Evolutionary conservation across 1,140 invertebrate genomes (phyloP).

Genomic region (Conopomorpha cramerella): DNA sequence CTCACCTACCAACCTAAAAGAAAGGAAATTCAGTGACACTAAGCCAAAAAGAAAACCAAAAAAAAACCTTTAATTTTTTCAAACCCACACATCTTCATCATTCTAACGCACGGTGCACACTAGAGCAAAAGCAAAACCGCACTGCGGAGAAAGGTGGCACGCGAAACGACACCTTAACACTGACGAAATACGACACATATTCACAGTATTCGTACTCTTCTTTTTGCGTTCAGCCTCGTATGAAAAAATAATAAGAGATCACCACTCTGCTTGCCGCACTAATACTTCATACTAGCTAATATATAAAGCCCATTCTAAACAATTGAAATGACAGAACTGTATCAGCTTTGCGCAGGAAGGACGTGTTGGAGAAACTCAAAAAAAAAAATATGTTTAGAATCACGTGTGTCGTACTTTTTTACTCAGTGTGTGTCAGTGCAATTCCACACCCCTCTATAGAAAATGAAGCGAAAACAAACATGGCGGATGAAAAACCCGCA

Average conservation of each 20-base stretch:
- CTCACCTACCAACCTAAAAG: too few species aligned
- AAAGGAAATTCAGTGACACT: too few species aligned
- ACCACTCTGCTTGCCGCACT: conserved; percentile 28
- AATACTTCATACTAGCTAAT: conserved; percentile 39
- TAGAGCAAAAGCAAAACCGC: too few species aligned
- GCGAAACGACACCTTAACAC: conserved; percentile 13
- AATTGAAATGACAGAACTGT: conserved; percentile 39
- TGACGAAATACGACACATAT: conserved; percentile 6
- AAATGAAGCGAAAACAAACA: conserved; percentile 15
- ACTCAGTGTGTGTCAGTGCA: conserved; percentile 13
- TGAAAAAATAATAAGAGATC: conserved; percentile 47
- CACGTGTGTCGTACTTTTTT: conserved; percentile 15
- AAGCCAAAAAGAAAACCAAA: too few species aligned
- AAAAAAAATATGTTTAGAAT: conserved; percentile 25
- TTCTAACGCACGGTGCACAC: too few species aligned
- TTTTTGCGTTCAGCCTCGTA: conserved; percentile 49
- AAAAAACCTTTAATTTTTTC: too few species aligned
- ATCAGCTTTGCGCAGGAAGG: conserved; percentile 22
- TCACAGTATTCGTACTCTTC: conserved; percentile 7
- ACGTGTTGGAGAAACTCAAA: conserved; percentile 14
- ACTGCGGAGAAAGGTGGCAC: too few species aligned
- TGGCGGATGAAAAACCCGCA: conserved; percentile 15
- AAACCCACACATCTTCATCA: too few species aligned
- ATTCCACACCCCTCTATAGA: conserved; percentile 35
- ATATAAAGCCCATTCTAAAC: conserved; percentile 36